Conservation (phyloP, 2,797 vertebrate species). For the Macropodus opercularis region DNA sequence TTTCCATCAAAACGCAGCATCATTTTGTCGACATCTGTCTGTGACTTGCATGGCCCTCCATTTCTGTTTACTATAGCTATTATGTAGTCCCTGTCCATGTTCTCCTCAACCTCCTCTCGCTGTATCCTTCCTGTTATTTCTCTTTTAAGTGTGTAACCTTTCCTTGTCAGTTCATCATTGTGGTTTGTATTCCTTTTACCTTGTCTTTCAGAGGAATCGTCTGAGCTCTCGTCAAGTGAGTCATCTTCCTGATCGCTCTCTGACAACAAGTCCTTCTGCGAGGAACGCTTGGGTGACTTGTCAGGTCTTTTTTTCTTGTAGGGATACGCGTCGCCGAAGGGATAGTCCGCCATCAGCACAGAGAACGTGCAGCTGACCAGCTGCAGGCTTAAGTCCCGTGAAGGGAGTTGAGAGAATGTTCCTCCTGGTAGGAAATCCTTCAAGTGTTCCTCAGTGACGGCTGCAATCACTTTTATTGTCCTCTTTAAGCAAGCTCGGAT, state of each 20-base stretch:
- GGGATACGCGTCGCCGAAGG: slow-evolving; percentile 53
- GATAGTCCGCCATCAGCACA: slow-evolving; percentile 79
- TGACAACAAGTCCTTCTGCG: background rate
- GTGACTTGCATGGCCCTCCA: slow-evolving; percentile 78
- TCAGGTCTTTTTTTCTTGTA: slow-evolving; percentile 43
- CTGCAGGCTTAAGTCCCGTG: slow-evolving; percentile 50
- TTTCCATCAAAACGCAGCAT: slow-evolving; percentile 70
- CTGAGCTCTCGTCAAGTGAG: slow-evolving; percentile 5
- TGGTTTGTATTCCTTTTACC: background rate
- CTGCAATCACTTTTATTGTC: slow-evolving; percentile 74
- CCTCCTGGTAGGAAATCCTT: slow-evolving; percentile 82
- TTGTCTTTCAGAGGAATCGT: background rate
- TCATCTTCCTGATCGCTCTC: slow-evolving; percentile 50
- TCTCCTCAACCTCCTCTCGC: slow-evolving; percentile 33
- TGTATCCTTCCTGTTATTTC: background rate
- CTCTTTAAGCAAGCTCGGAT: slow-evolving; percentile 77
- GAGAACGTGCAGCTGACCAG: slow-evolving; percentile 76
- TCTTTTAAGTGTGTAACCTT: background rate
- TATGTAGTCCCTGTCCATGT: slow-evolving; percentile 66
- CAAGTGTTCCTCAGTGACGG: slow-evolving; percentile 76
- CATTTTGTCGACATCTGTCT: slow-evolving; percentile 79
- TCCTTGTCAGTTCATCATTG: slow-evolving; percentile 9
- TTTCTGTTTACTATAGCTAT: slow-evolving; percentile 65
- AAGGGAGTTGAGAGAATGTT: slow-evolving; percentile 61
- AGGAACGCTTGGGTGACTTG: slow-evolving; percentile 16